A percentile compares a stretch with the other conserved stretches of the same genome.
phyloP scores from a whole-genome alignment of 2,888 invertebrate genomes.

The Hydroisotoma schaefferi region DNA sequence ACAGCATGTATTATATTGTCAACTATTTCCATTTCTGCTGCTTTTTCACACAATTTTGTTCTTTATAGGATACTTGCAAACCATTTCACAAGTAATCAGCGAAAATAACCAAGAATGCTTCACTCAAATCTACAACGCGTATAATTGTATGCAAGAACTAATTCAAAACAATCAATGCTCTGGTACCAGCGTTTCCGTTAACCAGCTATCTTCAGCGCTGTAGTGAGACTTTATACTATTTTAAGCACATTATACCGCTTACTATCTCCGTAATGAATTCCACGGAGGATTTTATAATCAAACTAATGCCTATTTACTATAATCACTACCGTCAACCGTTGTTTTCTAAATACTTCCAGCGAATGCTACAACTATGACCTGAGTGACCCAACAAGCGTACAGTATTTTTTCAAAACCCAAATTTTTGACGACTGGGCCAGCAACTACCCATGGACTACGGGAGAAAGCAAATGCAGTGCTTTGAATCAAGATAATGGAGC shows the following conservation, averaged over 20 bases:
- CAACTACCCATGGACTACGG: conserved; percentile 15
- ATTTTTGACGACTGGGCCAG: conserved; percentile 15
- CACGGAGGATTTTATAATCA: too few species aligned
- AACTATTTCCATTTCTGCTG: too few species aligned
- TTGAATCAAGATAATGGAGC: background rate
- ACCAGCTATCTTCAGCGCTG: too few species aligned
- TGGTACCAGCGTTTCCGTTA: too few species aligned
- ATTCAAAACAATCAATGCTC: conserved; percentile 16
- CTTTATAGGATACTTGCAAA: conserved; percentile 19
- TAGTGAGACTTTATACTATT: too few species aligned
- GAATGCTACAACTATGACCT: conserved; percentile 19
- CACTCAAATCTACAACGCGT: conserved; percentile 17
- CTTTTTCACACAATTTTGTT: too few species aligned
- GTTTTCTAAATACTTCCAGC: too few species aligned
- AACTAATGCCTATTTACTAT: too few species aligned
- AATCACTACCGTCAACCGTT: too few species aligned
- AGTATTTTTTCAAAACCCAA: conserved; percentile 14
- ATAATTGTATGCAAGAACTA: conserved; percentile 26
- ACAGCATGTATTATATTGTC: too few species aligned
- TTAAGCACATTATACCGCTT: too few species aligned
- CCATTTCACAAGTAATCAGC: conserved; percentile 24
- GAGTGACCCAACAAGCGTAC: conserved; percentile 1
- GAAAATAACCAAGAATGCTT: conserved; percentile 13
- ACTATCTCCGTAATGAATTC: too few species aligned
- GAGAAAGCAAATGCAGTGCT: conserved; percentile 8